Conservation (phyloP, 35 echinoderm and acorn worm genomes). For the Stichopus chloronotus region DNA sequence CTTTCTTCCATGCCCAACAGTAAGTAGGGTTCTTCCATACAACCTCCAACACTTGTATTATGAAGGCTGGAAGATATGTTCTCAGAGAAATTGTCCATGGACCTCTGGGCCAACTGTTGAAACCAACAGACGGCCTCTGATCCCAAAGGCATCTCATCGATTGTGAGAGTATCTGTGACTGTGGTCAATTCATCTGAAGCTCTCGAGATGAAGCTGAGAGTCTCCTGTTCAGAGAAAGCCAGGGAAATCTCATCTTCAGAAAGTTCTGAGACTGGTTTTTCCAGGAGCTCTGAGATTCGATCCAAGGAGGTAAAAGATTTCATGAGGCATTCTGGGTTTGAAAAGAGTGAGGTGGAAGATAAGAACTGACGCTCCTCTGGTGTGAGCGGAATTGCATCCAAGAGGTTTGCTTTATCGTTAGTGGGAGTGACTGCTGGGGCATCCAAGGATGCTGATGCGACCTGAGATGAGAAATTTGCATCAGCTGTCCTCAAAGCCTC, state of each 20-base stretch:
- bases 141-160: conserved; percentile 95
- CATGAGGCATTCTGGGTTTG: conserved; percentile 79
- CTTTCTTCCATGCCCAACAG: conserved; percentile 76
- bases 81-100: conserved; percentile 91
- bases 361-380: conserved; percentile 48
- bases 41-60: conserved; percentile 78
- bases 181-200: conserved; percentile 85
- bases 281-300: conserved; percentile 79
- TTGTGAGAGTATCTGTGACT: conserved; percentile 72
- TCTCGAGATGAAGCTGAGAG: conserved; percentile 83
- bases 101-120: conserved; percentile 75
- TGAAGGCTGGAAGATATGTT: conserved; percentile 81
- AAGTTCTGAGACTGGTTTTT: conserved; percentile 90
- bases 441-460: neutral
- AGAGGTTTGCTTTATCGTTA: conserved; percentile 16
- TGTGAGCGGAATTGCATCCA: conserved; percentile 35
- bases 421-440: conserved; percentile 36
- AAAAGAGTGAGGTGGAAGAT: conserved; percentile 34
- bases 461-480: conserved; percentile 72
- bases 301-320: conserved; percentile 84
- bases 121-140: conserved; percentile 91
- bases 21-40: conserved; percentile 74
- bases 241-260: conserved; percentile 92
- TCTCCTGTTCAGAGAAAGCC: conserved; percentile 91
- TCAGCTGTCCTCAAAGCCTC: conserved; percentile 65